Evolutionary conservation across 2,888 invertebrate genomes (phyloP).

Genomic region (Sclerodermus sp.): DNA sequence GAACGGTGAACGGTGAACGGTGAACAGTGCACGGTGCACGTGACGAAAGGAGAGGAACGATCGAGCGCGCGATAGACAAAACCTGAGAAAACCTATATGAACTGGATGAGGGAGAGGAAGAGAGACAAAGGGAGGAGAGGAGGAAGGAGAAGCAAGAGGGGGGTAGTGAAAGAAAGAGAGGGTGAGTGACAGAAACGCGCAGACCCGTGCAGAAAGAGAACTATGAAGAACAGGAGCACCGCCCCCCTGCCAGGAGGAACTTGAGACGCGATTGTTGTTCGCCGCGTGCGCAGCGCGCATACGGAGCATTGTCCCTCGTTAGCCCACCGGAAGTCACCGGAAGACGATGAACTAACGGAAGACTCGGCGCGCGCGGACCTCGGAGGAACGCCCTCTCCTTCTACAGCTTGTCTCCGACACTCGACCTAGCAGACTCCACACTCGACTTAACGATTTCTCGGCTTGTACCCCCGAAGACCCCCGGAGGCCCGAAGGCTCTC

Average conservation of each 20-base stretch:
- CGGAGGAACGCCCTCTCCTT: constrained; percentile 11
- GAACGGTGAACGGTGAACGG: neutral
- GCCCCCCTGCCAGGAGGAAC: constrained; percentile 54
- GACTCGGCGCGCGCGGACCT: constrained; percentile 37
- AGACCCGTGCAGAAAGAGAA: constrained; percentile 1
- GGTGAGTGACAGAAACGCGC: constrained; percentile 4
- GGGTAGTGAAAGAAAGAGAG: constrained; percentile 1
- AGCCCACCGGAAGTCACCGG: constrained; percentile 57
- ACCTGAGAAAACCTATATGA: neutral
- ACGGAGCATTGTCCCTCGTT: constrained; percentile 41
- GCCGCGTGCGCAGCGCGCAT: constrained; percentile 47
- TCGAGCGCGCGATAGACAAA: neutral
- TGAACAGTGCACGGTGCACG: neutral
- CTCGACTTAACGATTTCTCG: constrained; percentile 38
- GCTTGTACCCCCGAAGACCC: constrained; percentile 3
- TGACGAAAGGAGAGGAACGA: neutral
- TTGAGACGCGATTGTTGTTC: constrained; percentile 56
- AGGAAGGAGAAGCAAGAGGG: constrained; percentile 3
- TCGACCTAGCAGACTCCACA: constrained; percentile 7
- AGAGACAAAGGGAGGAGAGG: constrained; percentile 11
- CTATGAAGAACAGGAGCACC: constrained; percentile 33
- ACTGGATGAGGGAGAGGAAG: constrained; percentile 7
- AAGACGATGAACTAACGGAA: constrained; percentile 57
- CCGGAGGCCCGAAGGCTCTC: neutral
- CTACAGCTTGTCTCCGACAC: constrained; percentile 43